Evolutionary conservation across 2,888 invertebrate species (phyloP).

Genomic region (Euzophera pinguis): DNA sequence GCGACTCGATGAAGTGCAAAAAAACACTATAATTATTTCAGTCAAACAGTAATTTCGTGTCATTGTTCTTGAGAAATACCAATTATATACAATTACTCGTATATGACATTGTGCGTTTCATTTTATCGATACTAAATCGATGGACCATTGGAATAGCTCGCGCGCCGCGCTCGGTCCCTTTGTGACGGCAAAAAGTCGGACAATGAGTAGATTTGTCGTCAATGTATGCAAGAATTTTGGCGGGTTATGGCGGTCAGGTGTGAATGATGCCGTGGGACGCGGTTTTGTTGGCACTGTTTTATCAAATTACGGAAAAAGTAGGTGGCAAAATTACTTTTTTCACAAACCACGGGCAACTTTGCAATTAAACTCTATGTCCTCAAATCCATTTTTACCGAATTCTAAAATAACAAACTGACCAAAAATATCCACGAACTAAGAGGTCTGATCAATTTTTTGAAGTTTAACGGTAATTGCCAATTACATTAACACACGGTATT

Average conservation of each 20-base stretch:
- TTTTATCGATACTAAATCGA: conserved; percentile 71
- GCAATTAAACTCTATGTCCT: too few relatives aligned
- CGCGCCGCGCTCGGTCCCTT: conserved; percentile 42
- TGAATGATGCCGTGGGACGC: conserved; percentile 36
- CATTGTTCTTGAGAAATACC: conserved; percentile 78
- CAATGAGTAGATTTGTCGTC: conserved; percentile 57
- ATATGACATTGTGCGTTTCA: conserved; percentile 72
- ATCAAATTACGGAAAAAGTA: neutral
- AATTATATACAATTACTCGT: conserved; percentile 79
- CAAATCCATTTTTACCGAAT: too few relatives aligned
- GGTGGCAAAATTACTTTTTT: neutral
- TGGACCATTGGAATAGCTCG: conserved; percentile 56
- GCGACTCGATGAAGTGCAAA: conserved; percentile 50
- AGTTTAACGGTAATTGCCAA: neutral
- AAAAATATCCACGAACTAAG: neutral
- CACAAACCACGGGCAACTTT: too few relatives aligned
- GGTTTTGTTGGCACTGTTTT: conserved; percentile 9
- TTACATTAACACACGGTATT: conserved; percentile 1
- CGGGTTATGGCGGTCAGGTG: conserved; percentile 46
- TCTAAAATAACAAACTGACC: neutral
- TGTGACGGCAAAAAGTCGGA: conserved; percentile 54
- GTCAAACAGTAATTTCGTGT: conserved; percentile 71
- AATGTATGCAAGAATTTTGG: conserved; percentile 34
- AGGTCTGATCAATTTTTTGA: neutral
- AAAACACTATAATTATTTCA: conserved; percentile 71